These are phyloP conservation scores for Platalea minor DNA, from an alignment of 2,797 vertebrate genomes.

Conservation along the genomic window DNA sequence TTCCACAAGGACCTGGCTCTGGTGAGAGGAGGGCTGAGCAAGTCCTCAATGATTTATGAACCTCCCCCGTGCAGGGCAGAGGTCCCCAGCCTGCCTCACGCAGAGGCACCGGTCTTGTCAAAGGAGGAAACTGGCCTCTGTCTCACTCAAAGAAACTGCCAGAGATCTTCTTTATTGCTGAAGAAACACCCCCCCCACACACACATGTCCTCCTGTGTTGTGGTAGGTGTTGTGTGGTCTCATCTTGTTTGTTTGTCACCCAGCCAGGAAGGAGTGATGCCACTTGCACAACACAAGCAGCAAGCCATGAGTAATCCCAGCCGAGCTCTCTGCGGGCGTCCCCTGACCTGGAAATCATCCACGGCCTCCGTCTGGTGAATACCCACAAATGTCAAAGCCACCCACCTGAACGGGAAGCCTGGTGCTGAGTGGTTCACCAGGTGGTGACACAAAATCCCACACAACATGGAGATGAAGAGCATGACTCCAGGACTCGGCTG, in stretches of 20 bases:
- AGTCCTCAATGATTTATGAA: neutral
- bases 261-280: neutral
- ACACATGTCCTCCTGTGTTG: neutral
- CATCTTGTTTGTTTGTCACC: neutral
- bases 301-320: neutral
- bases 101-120: accelerated
- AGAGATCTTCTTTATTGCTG: neutral
- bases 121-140: neutral
- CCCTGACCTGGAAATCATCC: neutral
- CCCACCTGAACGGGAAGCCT: accelerated
- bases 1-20: neutral
- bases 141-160: neutral
- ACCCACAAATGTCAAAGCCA: neutral
- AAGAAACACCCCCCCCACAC: neutral
- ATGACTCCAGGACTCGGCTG: neutral
- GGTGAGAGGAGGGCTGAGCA: neutral
- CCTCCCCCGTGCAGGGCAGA: neutral
- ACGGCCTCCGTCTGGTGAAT: accelerated
- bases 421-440: accelerated
- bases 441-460: neutral
- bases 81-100: neutral
- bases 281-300: neutral
- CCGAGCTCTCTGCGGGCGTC: accelerated
- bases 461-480: accelerated
- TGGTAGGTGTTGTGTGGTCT: neutral